Evolutionary conservation across 2,888 invertebrate species (phyloP), one percentile per base, ranked within the genome.

Genomic region (Priocnemis perturbator): DNA sequence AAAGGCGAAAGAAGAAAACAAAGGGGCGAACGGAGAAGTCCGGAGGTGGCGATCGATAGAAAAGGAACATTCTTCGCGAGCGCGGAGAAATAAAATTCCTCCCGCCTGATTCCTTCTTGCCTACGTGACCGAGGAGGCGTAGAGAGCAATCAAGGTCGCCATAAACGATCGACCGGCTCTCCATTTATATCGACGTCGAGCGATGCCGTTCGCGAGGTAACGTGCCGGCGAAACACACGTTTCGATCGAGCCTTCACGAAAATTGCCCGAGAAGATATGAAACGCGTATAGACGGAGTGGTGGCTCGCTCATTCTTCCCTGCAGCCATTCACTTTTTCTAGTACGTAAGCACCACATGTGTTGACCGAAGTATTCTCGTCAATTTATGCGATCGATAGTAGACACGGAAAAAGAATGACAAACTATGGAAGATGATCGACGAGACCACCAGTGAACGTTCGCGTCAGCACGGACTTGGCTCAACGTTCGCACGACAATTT

Each of bases 81-180:
- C 26, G 37, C 23, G 61, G 67, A 23, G 59, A 63, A 67, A 67
- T 61, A 58, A 45, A 48, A 56, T 68, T 60, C 62, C 37, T 45
- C 47, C 19, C 15, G 45, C 9, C 5, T 14, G 50, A 19, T 37
- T 37, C 50, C 50, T 50, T 48, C 21, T 48, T 68, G 75, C 62
- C 74, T 75, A 75, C 75, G 75, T 75, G 75, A 74, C 74, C 57
- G 45, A 23, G 19, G 52, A n/a, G 14, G 23, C 68, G 71, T 74
- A 60, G 48, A 69, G 61, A 70, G 47, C 66, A 64, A 74, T 74
- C 74, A 74, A 75, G 60, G 73, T 58, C 68, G 64, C 1, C 21
- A 19, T 21, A 37, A 68, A 65, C 58, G 65, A 71, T 73, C 67
- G 47, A 20, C 20, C 17, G 52, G 30, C 56, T 63, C 37, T 61